Base-by-base conservation (phyloP, 2,113 vertebrate genomes). In the Psilopsiagon aymara region DNA sequence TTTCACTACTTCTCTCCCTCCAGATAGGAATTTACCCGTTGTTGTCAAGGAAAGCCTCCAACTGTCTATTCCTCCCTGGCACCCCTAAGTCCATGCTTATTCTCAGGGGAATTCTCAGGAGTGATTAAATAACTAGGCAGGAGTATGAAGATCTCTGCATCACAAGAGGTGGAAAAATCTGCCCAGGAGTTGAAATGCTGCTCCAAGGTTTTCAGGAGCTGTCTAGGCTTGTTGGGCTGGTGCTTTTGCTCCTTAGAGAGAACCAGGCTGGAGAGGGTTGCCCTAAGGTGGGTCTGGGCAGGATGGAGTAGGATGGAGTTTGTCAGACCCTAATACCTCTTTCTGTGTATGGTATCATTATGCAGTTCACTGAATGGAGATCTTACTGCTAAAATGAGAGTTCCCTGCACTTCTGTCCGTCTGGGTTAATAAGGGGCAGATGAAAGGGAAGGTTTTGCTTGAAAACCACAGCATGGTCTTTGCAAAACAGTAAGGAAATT, bases 401-500 rank as follows among this genome's bases (percentile, higher is more conserved):
- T 59, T 90, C 31, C 24, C n/a, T 67, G 49, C 68, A 75, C 52
- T 94, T 93, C 62, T 57, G 6, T 90, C 66, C 69, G 41, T 94
- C 82, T 84, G 52, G 66, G 55, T 20, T 88, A 88, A 95, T 80
- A 90, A 90, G 83, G 52, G 82, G 31, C 44, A 69, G 86, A 83
- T 64, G 69, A 92, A 94, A 92, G n/a, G 60, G 52, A 64, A 92
- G 52, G 62, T 93, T 93, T 95, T 96, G 52, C 37, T 81, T n/a
- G 79, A 88, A 93, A 93, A 93, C 90, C 83, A 66, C 79, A 35
- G 44, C 73, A n/a, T 73, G 41, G 68, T 93, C 90, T 94, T 88
- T 73, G 88, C 47, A 82, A 92, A 96, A 94, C 86, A 94, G 86
- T 88, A 62, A 91, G 86, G 66, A 96, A 62, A 79, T 5, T 84